Base-by-base conservation (phyloP, 2,888 invertebrate genomes). In the Melinaea menophilus region DNA sequence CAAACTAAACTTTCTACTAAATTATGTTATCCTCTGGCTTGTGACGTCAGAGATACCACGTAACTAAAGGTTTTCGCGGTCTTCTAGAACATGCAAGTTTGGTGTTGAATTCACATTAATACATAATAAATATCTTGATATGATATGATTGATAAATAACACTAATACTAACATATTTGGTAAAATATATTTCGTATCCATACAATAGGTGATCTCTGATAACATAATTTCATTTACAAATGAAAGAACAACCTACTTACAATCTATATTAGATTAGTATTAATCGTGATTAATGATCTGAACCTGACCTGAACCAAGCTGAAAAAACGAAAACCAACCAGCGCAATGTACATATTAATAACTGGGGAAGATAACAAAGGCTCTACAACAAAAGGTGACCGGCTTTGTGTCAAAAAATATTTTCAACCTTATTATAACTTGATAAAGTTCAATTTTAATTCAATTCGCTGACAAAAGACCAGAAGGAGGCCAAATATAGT, bases 401-500 rank as follows among this genome's bases (percentile, higher is more conserved):
- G 70, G 59, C 31, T 51, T 51, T 65, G 63, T 64, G 69, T 58
- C 56, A 58, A 51, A 22, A 57, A 62, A 61, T 55, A 65, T 59
- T 61, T 59, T 62, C 51, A 66, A 60, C 66, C 59, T 58, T 65
- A 64, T 48, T 41, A 13, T 56, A 4, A 51, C 13, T 48, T 13
- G 34, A n/a, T 65, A 67, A 46, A 47, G 63, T 55, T 55, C 34
- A 59, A 56, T 56, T 55, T 46, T 58, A 51, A 22, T 45, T 56
- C 63, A 55, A 47, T 58, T 51, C 31, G 31, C 66, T 70, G 62
- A 74, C 78, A 74, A 76, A 70, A 61, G 69, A 68, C 59, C 69
- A 61, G 72, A 84, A 84, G 67, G 73, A 77, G 84, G 84, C 82
- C 84, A 80, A 73, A 72, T 72, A 74, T 72, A 74, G 72, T 69